Evolutionary conservation across 2,888 invertebrate genomes (phyloP), one percentile per base, ranked within the genome.

Genomic region (Agonopterix heracliana): DNA sequence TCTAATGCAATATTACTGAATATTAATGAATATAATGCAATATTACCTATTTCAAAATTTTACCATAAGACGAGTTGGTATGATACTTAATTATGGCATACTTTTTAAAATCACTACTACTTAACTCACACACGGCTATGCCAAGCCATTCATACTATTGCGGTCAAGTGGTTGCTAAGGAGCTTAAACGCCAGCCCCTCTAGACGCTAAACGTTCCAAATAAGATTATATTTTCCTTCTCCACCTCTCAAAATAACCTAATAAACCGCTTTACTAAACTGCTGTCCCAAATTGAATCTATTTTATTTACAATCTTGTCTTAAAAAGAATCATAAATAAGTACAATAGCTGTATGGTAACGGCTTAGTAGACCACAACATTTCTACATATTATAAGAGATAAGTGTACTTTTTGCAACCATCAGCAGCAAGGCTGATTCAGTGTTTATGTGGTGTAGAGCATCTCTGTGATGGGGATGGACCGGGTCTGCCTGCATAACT

Each of bases 141-240:
- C 26, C 9, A 14, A 42, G 41, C 44, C 52, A 57, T 54, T 59
- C 59, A 60, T 60, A 60, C 64, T 62, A 75, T 74, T 65, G 71
- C 76, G 81, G 80, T 80, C 78, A 81, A 83, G 76, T 76, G 73
- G 64, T 58, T 51, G 53, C 57, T 81, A 82, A 82, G 76, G 64
- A 71, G 81, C 78, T 82, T 82, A 78, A 56, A 50, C 54, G 53
- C 47, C 66, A 67, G 70, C 73, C 71, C 66, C 61, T 55, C 58
- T 60, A 62, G 63, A 65, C 59, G 60, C 61, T 78, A 75, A 81
- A 74, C 71, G 71, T 46, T 58, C 62, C 50, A 57, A 74, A 77
- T 75, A 70, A 65, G 76, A 78, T 81, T 76, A 79, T 70, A 68
- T 68, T 71, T 71, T 67, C 35, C 43, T 35, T 46, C 17, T 59